Evolutionary conservation across 2,888 invertebrate species (phyloP).

Genomic region (Laothoe populi): DNA sequence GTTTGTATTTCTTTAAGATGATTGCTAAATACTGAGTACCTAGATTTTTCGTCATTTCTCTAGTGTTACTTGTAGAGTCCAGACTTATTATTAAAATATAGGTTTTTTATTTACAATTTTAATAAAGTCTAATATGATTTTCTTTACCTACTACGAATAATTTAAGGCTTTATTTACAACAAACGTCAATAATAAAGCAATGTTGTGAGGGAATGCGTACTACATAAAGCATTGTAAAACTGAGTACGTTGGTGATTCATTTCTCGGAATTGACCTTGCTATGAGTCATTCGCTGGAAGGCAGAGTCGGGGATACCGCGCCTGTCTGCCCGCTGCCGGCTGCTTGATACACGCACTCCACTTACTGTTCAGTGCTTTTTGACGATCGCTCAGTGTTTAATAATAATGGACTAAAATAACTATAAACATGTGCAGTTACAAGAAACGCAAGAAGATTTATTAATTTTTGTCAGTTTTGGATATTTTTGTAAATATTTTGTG

Average conservation of each 20-base stretch:
- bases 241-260: slow-evolving; percentile 83
- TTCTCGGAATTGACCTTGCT: slow-evolving; percentile 86
- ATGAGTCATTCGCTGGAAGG: slow-evolving; percentile 85
- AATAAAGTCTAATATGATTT: background rate
- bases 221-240: slow-evolving; percentile 78
- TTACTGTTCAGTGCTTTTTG: slow-evolving; percentile 61
- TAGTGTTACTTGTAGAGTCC: background rate
- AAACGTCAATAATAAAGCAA: slow-evolving; percentile 47
- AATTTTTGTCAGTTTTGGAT: slow-evolving; percentile 46
- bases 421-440: slow-evolving; percentile 62
- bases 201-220: slow-evolving; percentile 73
- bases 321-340: slow-evolving; percentile 83
- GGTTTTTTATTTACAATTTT: background rate
- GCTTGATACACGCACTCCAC: slow-evolving; percentile 76
- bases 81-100: background rate
- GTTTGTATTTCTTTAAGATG: slow-evolving; percentile 8
- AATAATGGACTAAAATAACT: slow-evolving; percentile 45
- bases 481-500: slow-evolving; percentile 70
- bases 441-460: slow-evolving; percentile 56
- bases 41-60: slow-evolving; percentile 8
- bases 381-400: slow-evolving; percentile 55
- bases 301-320: slow-evolving; percentile 86
- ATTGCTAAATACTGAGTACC: background rate
- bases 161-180: slow-evolving; percentile 31
- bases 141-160: slow-evolving; percentile 26